Evolutionary conservation across 2,797 vertebrate species (phyloP).

Genomic region (Hyperoplus immaculatus): DNA sequence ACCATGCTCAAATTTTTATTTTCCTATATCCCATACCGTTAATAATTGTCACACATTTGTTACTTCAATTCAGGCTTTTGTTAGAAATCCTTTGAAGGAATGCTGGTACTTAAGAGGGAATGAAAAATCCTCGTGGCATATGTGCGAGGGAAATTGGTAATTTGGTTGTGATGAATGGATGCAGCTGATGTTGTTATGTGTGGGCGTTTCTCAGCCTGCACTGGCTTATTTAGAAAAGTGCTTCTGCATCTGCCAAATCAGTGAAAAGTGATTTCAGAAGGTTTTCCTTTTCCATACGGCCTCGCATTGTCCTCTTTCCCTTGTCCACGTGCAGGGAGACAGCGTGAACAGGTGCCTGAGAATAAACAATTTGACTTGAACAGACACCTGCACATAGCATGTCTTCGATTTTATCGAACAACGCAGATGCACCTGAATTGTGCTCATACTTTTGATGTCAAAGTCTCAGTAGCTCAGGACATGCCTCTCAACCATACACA

Average conservation of each 20-base stretch:
- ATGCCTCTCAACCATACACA: not conserved
- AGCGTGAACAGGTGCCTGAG: conserved; percentile 2
- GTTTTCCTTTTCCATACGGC: not conserved
- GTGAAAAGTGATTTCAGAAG: conserved; percentile 24
- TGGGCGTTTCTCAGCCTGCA: conserved; percentile 31
- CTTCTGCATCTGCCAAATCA: conserved; percentile 35
- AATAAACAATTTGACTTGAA: conserved; percentile 13
- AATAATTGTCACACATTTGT: conserved; percentile 45
- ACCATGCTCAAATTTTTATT: conserved; percentile 21
- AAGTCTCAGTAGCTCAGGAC: not conserved
- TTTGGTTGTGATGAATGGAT: conserved; percentile 48
- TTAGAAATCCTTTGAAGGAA: conserved; percentile 29
- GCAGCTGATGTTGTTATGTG: conserved; percentile 46
- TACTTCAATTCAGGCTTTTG: conserved; percentile 20
- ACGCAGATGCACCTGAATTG: conserved; percentile 2
- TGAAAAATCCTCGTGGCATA: conserved; percentile 30
- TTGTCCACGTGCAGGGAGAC: conserved; percentile 1
- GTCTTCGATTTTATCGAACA: conserved; percentile 15
- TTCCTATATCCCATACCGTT: conserved; percentile 32
- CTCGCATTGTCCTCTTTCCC: conserved; percentile 7
- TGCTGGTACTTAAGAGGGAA: conserved; percentile 13
- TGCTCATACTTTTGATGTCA: not conserved
- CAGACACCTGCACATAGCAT: conserved; percentile 15
- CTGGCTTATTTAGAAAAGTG: conserved; percentile 29
- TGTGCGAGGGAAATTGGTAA: conserved; percentile 23